Conservation (phyloP, 2,888 invertebrate genomes). For the Unio pictorum region DNA sequence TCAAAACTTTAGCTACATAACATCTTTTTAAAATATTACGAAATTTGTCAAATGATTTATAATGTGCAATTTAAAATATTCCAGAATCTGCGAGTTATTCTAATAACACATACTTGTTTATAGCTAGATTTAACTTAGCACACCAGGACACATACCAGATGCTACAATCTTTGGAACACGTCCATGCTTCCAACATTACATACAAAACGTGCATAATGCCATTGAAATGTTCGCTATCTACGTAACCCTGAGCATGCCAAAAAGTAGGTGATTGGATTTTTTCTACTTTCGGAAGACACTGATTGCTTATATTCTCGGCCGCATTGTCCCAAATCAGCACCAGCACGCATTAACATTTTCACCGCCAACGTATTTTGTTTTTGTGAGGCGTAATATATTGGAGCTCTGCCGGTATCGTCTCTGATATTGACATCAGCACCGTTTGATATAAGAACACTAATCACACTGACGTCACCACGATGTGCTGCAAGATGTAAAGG, state of each 20-base stretch:
- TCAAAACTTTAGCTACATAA: no score
- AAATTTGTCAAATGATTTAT: no score
- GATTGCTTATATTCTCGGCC: slow-evolving; percentile 18
- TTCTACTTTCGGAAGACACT: slow-evolving; percentile 12
- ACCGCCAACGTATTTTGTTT: slow-evolving; percentile 53
- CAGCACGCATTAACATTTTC: slow-evolving; percentile 52
- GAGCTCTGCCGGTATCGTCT: slow-evolving; percentile 41
- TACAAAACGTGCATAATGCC: no score
- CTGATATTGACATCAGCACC: slow-evolving; percentile 46
- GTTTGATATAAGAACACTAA: slow-evolving; percentile 49
- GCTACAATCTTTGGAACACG: no score
- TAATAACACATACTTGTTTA: no score
- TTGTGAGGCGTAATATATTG: slow-evolving; percentile 52
- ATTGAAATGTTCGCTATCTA: no score
- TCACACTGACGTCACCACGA: slow-evolving; percentile 59
- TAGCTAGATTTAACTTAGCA: no score
- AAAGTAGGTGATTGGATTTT: slow-evolving; percentile 28
- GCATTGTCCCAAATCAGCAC: slow-evolving; percentile 49
- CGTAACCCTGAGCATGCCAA: not conserved
- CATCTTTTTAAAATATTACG: no score
- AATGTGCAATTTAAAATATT: no score
- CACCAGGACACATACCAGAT: no score
- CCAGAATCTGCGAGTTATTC: no score
- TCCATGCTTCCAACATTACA: no score
- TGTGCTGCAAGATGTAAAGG: slow-evolving; percentile 60